These are phyloP conservation scores for Serripes groenlandicus DNA, from an alignment of 2,888 invertebrate species.

Conservation along the genomic window DNA sequence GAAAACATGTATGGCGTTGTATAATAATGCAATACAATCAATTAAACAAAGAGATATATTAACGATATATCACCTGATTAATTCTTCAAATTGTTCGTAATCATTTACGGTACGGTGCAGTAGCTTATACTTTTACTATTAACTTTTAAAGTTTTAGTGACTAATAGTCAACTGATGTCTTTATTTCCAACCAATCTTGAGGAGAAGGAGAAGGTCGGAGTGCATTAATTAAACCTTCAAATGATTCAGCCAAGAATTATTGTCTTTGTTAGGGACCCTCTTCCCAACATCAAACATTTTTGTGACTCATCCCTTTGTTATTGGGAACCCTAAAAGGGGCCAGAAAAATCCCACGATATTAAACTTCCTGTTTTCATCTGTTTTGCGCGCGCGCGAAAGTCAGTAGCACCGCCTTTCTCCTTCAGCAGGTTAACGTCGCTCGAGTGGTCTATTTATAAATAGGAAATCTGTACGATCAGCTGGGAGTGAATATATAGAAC, in stretches of 20 bases:
- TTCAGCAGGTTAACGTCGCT: constrained; percentile 55
- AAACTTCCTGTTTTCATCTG: constrained; percentile 4
- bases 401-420: not conserved
- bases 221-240: constrained; percentile 9
- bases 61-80: too few relatives aligned
- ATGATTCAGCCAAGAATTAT: constrained; percentile 2
- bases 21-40: too few relatives aligned
- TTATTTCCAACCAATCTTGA: too few relatives aligned
- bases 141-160: too few relatives aligned
- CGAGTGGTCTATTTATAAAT: constrained; percentile 56
- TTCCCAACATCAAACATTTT: not conserved
- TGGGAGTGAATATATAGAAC: constrained; percentile 40
- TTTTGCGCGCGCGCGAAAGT: constrained; percentile 2
- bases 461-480: constrained; percentile 46
- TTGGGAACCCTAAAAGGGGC: constrained; percentile 22
- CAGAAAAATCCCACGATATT: constrained; percentile 21
- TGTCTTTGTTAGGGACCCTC: constrained; percentile 13
- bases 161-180: too few relatives aligned
- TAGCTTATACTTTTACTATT: too few relatives aligned
- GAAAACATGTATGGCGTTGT: too few relatives aligned
- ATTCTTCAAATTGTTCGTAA: too few relatives aligned
- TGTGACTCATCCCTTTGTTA: constrained; percentile 35
- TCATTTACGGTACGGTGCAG: too few relatives aligned
- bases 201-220: too few relatives aligned
- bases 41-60: too few relatives aligned